These are phyloP conservation scores for Dasypus novemcinctus DNA, from an alignment of 2,113 vertebrate genomes.

Conservation along the genomic window DNA sequence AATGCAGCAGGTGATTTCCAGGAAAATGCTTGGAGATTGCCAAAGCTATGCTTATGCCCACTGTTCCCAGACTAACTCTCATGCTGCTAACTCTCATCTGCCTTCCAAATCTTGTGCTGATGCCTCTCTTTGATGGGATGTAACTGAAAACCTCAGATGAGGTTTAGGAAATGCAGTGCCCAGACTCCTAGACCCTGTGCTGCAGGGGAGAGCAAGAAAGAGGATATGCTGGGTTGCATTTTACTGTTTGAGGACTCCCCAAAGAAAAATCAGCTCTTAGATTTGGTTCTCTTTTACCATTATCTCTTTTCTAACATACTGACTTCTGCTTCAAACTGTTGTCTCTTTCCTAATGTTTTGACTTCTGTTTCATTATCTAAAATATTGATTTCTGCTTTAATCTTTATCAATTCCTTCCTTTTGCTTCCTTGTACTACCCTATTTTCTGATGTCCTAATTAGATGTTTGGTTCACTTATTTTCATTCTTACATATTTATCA, in stretches of 20 bases:
- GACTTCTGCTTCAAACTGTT: not conserved
- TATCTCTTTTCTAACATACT: not conserved
- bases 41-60: rapidly evolving
- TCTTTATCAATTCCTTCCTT: not conserved
- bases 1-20: too few relatives aligned
- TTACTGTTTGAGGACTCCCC: not conserved
- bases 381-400: not conserved
- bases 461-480: not conserved
- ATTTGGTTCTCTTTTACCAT: not conserved
- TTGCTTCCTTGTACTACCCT: not conserved
- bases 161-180: not conserved
- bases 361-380: not conserved
- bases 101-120: rapidly evolving
- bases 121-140: not conserved
- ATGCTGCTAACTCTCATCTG: not conserved
- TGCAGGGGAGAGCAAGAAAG: too few relatives aligned
- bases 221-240: rapidly evolving
- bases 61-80: rapidly evolving
- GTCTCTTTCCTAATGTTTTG: not conserved
- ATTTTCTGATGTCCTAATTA: not conserved
- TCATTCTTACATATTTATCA: not conserved
- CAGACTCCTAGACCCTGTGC: too few relatives aligned
- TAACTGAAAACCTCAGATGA: too few relatives aligned
- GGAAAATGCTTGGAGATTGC: not conserved
- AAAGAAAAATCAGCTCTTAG: not conserved